Evolutionary conservation across 1,140 invertebrate genomes (phyloP).

Genomic region (Helicoverpa armigera): DNA sequence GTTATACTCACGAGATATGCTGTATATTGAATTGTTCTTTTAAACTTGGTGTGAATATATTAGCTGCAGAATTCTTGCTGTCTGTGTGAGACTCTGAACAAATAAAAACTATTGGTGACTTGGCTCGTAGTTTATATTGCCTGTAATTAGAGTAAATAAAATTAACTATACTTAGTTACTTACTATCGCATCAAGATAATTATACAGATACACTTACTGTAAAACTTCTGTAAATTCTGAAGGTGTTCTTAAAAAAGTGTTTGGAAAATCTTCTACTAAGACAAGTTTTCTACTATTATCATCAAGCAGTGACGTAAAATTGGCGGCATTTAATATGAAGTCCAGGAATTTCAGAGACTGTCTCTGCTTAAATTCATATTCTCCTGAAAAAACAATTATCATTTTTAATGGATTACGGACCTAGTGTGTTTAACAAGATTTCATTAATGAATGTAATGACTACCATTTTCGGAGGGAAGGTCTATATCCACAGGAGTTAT

Average conservation of each 20-base stretch:
- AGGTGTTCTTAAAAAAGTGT: slow-evolving; percentile 88
- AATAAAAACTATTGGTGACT: slow-evolving; percentile 90
- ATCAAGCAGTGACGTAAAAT: slow-evolving; percentile 89
- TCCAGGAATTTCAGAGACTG: slow-evolving; percentile 90
- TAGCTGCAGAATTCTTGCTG: slow-evolving; percentile 87
- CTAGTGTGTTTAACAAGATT: neutral
- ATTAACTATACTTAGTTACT: neutral
- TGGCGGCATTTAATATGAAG: slow-evolving; percentile 89
- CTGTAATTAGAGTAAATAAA: slow-evolving; percentile 81
- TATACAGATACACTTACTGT: slow-evolving; percentile 82
- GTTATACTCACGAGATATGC: slow-evolving; percentile 87
- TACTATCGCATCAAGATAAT: neutral
- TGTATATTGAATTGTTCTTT: slow-evolving; percentile 88
- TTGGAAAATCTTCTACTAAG: slow-evolving; percentile 92
- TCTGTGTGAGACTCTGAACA: slow-evolving; percentile 89
- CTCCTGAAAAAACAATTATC: slow-evolving; percentile 63
- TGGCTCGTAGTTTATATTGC: slow-evolving; percentile 88
- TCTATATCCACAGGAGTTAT: slow-evolving; percentile 90
- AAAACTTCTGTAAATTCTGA: slow-evolving; percentile 88
- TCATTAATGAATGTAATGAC: neutral
- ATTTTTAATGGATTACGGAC: too few species aligned
- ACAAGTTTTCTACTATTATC: slow-evolving; percentile 87
- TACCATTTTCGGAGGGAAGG: slow-evolving; percentile 79
- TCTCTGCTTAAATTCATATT: slow-evolving; percentile 82
- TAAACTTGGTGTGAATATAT: slow-evolving; percentile 88